Evolutionary conservation across 2,113 vertebrate species (phyloP), one percentile per base, ranked within the genome.

Genomic region (Saccopteryx leptura): DNA sequence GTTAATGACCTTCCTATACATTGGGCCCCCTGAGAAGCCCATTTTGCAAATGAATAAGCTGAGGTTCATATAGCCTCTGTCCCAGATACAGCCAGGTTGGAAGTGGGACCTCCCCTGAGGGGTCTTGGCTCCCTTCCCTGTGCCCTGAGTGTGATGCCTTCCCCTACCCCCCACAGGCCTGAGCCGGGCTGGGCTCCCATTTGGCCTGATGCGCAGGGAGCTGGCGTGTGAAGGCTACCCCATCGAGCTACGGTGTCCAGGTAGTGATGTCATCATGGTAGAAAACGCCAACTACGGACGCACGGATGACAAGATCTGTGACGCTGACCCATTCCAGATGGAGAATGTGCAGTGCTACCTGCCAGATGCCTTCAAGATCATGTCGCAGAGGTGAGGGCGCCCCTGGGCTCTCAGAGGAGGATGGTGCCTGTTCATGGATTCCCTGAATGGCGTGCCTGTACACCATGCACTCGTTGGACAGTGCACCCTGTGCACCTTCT

Each of bases 271-370:
- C 98, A 99, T 99, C 98, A 99, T 99, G 99, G 99, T 99, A 94
- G 99, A 99, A 96, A 99, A 99, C 0, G 99, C 99, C 95, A 99
- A 99, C 98, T 99, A 99, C 3, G 99, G 99, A 26, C 99, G 99
- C 96, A 99, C 99, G 0, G 99, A 99, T 1, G 99, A 99, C 98
- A 99, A 99, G 98, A 99, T 99, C 98, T 99, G 99, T 63, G 99
- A 99, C 0, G 99, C 99, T 0, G 99, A 99, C 97, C 99, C 99
- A 39, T 99, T 99, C 98, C 99, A 99, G 98, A 99, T 99, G 99
- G 99, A 99, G 98, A 99, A 99, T 1, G 99, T 99, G 95, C 99
- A 99, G 98, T 99, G 99, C 98, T 99, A 99, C 98, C 98, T 99
- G 93, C 99, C 99, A 0, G 99, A 99, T 0, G 99, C 99, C 96